phyloP scores from a whole-genome alignment of 1,140 invertebrate genomes.

The Schlechtendalia chinensis region DNA sequence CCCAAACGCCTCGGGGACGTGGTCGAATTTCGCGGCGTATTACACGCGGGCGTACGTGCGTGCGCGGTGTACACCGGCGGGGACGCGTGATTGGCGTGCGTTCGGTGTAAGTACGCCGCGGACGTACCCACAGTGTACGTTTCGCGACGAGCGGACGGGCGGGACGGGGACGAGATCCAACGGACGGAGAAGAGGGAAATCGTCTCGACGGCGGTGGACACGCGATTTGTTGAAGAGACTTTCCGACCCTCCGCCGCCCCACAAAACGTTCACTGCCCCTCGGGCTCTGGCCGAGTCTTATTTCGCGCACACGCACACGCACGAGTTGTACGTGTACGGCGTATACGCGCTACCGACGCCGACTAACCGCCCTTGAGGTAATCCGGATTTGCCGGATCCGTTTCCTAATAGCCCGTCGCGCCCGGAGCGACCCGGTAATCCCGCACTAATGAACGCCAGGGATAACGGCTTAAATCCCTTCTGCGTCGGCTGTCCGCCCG shows the following conservation, averaged over 20 bases:
- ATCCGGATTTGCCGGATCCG: conserved; percentile 47
- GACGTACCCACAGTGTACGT: not conserved
- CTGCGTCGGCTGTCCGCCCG: not conserved
- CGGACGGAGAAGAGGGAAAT: conserved; percentile 4
- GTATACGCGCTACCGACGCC: not conserved
- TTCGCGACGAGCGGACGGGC: not conserved
- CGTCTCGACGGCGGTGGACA: conserved; percentile 14
- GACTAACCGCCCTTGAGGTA: conserved; percentile 31
- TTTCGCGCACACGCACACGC: not conserved
- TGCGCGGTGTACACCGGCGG: too few species aligned
- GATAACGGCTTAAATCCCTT: conserved; percentile 50
- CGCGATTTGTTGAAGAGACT: not conserved
- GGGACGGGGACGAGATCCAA: not conserved
- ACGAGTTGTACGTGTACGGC: not conserved
- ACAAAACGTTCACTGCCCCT: not conserved
- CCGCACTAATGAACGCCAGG: conserved; percentile 47
- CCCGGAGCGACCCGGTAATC: conserved; percentile 46
- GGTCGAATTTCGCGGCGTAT: not conserved
- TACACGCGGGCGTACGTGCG: too few species aligned
- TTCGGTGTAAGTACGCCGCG: too few species aligned
- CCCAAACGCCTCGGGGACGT: conserved; percentile 8
- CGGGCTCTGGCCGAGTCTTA: not conserved
- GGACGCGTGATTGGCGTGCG: not conserved
- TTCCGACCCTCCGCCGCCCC: not conserved
- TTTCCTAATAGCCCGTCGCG: conserved; percentile 46